A percentile compares a stretch with the other conserved stretches of the same genome.
phyloP scores from a whole-genome alignment of 2,797 vertebrate species.

The Chelon labrosus region DNA sequence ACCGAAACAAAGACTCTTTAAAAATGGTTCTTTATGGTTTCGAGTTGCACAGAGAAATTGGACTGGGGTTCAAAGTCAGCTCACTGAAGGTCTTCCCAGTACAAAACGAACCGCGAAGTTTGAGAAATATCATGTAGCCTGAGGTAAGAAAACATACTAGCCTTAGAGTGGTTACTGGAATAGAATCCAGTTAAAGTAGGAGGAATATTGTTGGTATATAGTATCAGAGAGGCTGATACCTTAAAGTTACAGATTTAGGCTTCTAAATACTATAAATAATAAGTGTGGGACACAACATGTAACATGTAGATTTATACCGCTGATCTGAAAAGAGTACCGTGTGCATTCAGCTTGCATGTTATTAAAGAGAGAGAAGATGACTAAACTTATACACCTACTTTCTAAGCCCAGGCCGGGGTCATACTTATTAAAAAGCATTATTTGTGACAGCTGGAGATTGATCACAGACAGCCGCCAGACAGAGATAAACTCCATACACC shows the following conservation, averaged over 20 bases:
- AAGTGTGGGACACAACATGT: slow-evolving; percentile 30
- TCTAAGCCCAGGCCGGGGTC: slow-evolving; percentile 13
- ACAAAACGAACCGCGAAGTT: slow-evolving; percentile 60
- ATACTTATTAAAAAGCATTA: slow-evolving; percentile 48
- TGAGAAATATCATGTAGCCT: slow-evolving; percentile 57
- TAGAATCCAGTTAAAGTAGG: slow-evolving; percentile 29
- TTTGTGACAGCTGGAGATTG: slow-evolving; percentile 40
- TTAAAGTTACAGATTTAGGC: slow-evolving; percentile 51
- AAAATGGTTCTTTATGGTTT: slow-evolving; percentile 73
- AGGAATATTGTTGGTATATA: slow-evolving; percentile 25
- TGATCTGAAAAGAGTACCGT: slow-evolving; percentile 72
- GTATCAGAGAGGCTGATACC: slow-evolving; percentile 41
- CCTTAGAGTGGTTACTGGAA: slow-evolving; percentile 34
- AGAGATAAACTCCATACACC: slow-evolving; percentile 16
- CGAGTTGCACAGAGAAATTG: slow-evolving; percentile 72
- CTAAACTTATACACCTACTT: slow-evolving; percentile 38
- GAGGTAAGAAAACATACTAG: slow-evolving; percentile 55
- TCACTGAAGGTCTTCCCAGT: slow-evolving; percentile 68
- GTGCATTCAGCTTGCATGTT: slow-evolving; percentile 17
- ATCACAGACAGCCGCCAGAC: not conserved
- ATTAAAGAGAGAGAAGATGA: slow-evolving; percentile 31
- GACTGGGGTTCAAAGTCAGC: slow-evolving; percentile 75
- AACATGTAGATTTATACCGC: slow-evolving; percentile 28
- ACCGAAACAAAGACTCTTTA: slow-evolving; percentile 75
- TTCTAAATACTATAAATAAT: slow-evolving; percentile 8